Evolutionary conservation across 2,888 invertebrate genomes (phyloP), one percentile per base, ranked within the genome.

Genomic region (Rhingia rostrata): DNA sequence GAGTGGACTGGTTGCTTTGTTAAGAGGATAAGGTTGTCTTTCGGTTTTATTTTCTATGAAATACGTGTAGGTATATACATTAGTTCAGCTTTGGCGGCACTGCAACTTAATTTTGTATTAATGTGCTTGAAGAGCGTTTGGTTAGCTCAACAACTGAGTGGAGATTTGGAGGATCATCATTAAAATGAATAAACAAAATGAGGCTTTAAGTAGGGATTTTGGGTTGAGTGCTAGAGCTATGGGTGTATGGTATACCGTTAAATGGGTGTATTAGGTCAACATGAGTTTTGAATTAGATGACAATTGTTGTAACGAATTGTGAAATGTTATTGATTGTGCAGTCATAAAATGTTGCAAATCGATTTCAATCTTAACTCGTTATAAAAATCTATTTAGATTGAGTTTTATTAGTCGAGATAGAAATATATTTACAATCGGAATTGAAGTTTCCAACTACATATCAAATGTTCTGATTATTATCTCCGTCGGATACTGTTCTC

Each of bases 91-190:
- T 22, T 51, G 33, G 53, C 61, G 53, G 12, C 37, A 45, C 10
- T 54, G 45, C 37, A 69, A 56, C 45, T 66, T 49, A 66, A 64
- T 66, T 66, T 54, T 54, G 54, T 33, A 22, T 39, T 63, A 73
- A 63, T 35, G 54, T 63, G 45, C 45, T 63, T 61, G 43, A 61
- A 39, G 60, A 64, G 64, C 64, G 56, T 12, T 74, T 74, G 64
- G 43, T 64, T 30, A 64, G 73, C 56, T 64, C 41, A 64, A 64
- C 64, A 47, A 56, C 32, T 39, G 39, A 73, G 56, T 56, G 56
- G 14, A 41, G 56, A 64, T 64, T 49, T 49, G 32, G n/a, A 47
- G 64, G 64, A 74, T 74, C 64, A 64, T 64, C 33, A 32, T 33
- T 39, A 45, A 37, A 32, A 30, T 39, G 45, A 37, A 54, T n/a